Percentiles rank a stretch among this genome's conserved stretches.
Conservation (phyloP, 2,797 vertebrate genomes). For the Botia kubotai region DNA sequence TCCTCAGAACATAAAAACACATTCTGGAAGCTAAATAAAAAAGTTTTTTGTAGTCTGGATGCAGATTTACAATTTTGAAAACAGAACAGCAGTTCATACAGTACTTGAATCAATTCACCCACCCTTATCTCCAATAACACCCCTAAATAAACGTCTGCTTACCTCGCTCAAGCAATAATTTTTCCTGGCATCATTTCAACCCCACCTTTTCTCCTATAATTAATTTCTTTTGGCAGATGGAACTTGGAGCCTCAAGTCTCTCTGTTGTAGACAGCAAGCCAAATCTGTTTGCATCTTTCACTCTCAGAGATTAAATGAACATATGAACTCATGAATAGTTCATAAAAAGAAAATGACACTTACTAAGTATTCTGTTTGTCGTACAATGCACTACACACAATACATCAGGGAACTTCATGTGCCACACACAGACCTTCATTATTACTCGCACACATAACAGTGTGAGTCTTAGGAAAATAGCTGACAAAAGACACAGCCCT, state of each 20-base stretch:
- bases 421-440: constrained; percentile 29
- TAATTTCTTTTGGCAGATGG: neutral
- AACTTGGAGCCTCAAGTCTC: neutral
- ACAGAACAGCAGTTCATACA: neutral
- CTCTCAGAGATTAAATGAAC: constrained; percentile 5
- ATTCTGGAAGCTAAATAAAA: neutral
- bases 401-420: neutral
- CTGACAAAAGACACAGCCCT: constrained; percentile 51
- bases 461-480: constrained; percentile 43
- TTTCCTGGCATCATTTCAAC: neutral
- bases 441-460: constrained; percentile 19
- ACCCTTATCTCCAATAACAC: neutral
- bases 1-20: neutral
- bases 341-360: constrained; percentile 1
- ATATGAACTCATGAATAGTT: constrained; percentile 19
- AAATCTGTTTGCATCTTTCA: constrained; percentile 1
- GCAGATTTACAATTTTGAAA: neutral
- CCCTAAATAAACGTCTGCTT: neutral
- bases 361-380: neutral
- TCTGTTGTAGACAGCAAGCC: neutral
- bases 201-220: neutral
- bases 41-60: neutral
- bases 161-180: neutral
- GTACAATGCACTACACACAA: constrained; percentile 24
- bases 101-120: neutral